These are phyloP conservation scores for Neosalanx taihuensis DNA, from an alignment of 2,797 vertebrate genomes.

Conservation along the genomic window DNA sequence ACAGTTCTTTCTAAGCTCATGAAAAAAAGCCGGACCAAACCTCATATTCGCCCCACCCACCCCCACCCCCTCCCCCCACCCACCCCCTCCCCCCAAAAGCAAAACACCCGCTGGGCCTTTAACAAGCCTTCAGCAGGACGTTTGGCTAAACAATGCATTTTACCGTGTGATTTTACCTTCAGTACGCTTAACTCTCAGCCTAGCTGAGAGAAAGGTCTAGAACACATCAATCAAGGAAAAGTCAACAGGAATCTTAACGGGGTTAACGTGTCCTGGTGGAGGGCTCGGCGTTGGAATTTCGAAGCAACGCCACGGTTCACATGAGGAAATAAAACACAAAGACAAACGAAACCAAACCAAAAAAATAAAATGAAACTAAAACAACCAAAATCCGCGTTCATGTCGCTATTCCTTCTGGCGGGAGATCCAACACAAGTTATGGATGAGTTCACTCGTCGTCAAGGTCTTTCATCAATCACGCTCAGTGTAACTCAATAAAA, in stretches of 20 bases:
- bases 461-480: constrained; percentile 37
- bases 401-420: constrained; percentile 26
- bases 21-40: constrained; percentile 4
- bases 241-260: constrained; percentile 39
- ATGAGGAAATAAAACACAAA: constrained; percentile 7
- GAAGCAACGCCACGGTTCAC: constrained; percentile 23
- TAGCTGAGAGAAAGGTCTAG: constrained; percentile 22
- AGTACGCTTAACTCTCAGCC: constrained; percentile 7
- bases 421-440: constrained; percentile 2
- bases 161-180: constrained; percentile 11
- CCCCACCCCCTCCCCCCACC: not conserved
- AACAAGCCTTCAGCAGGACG: constrained; percentile 14
- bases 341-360: not conserved
- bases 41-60: constrained; percentile 6
- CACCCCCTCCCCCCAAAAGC: constrained; percentile 10
- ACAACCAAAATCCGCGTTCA: not conserved
- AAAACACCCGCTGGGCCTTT: constrained; percentile 8
- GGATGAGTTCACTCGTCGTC: constrained; percentile 37
- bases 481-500: constrained; percentile 37
- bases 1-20: not conserved
- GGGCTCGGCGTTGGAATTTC: constrained; percentile 19
- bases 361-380: constrained; percentile 23
- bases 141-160: not conserved
- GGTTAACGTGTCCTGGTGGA: constrained; percentile 29
- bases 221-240: constrained; percentile 34